Base-by-base conservation (phyloP, 2,797 vertebrate species). In the Xerus rutilus region DNA sequence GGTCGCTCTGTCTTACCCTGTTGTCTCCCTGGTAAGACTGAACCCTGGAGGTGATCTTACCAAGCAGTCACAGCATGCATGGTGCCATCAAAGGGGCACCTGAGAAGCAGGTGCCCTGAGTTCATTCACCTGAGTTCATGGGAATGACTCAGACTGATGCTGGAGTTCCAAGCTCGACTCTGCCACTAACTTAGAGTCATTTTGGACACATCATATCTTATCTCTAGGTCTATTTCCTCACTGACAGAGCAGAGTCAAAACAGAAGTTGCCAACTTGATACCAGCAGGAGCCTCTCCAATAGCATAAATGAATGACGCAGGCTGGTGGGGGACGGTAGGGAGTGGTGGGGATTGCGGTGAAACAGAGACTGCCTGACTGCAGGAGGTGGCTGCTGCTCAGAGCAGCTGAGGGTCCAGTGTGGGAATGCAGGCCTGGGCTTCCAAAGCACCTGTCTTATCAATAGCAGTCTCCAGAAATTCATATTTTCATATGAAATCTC, bases 401-500 rank as follows among this genome's bases (percentile, higher is more conserved):
- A 49, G n/a, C 35, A 82, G n/a, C 69, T 0, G 0, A 25, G 43
- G 13, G 12, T 45, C 49, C 32, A 2, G 3, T 9, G 62, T 57
- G 57, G 62, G 73, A 85, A 89, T 7, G 32, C 7, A 91, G 69
- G 32, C 35, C 72, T 3, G 1, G 20, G 2, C 18, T 94, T 52
- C 86, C 39, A 85, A 28, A 93, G 77, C 54, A 43, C 21, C 69
- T 49, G 54, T 47, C 45, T 94, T 88, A 89, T 62, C 67, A 43
- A 47, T 5, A 57, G 84, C 78, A 86, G 54, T 25, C 54, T 76
- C 73, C 62, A 88, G 85, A 76, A 77, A 74, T 30, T 49, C 18
- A 35, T 15, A 45, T 59, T 86, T 88, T 47, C 3, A 0, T 30
- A 43, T 28, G 86, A 86, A 45, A 92, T 39, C 52, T 54, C 11